These are phyloP conservation scores for Sisor rabdophorus DNA, from an alignment of 2,113 vertebrate species.

Conservation along the genomic window DNA sequence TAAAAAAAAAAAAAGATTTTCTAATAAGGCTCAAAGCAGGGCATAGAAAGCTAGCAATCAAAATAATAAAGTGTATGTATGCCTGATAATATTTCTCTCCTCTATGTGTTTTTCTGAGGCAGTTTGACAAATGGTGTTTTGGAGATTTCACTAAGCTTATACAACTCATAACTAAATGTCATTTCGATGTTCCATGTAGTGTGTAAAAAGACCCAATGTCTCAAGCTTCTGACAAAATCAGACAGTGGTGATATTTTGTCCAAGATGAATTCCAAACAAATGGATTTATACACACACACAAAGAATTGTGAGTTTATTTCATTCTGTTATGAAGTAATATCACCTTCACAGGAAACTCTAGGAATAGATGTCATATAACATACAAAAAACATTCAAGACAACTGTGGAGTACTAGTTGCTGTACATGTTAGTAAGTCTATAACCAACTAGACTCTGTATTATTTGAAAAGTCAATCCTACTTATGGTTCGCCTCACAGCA, in stretches of 20 bases:
- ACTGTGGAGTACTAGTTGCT: too few relatives aligned
- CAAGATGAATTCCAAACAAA: background rate
- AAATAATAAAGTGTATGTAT: background rate
- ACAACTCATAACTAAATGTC: background rate
- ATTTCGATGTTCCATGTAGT: background rate
- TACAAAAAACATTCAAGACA: too few relatives aligned
- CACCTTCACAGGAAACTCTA: too few relatives aligned
- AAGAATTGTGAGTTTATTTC: background rate
- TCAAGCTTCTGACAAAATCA: background rate
- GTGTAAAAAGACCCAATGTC: background rate
- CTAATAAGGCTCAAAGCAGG: background rate
- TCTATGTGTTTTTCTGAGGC: background rate
- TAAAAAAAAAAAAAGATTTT: background rate
- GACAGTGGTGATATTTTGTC: background rate
- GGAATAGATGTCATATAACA: too few relatives aligned
- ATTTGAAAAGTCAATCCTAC: too few relatives aligned
- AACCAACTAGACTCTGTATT: too few relatives aligned
- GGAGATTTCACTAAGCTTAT: background rate
- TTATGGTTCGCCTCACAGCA: too few relatives aligned
- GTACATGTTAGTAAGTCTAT: too few relatives aligned
- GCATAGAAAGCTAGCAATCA: background rate
- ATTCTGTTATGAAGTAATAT: too few relatives aligned
- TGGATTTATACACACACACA: background rate
- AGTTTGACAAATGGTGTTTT: slow-evolving; percentile 2
- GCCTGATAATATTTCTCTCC: background rate